Base-by-base conservation (phyloP, 2,797 vertebrate genomes). In the Hydrolagus colliei region DNA sequence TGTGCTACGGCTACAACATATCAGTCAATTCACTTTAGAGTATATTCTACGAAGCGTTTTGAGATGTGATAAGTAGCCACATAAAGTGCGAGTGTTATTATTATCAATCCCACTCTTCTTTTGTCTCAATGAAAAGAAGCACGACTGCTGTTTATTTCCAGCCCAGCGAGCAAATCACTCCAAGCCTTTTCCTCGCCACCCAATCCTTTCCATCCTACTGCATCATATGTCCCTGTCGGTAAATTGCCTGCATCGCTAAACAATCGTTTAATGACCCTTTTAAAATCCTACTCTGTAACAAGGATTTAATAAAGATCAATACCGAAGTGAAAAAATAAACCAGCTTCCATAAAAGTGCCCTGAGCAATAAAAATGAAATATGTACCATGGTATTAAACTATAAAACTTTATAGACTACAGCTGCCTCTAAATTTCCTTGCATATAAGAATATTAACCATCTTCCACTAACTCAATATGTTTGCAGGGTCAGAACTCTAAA, bases 361-460 rank as follows among this genome's bases (percentile, higher is more conserved):
- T 86, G 82, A 88, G 90, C 88, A 85, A 87, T 87, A 86, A 73
- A 89, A 87, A 88, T 89, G 82, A 90, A 88, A 90, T 85, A 87
- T 32, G 85, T 85, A 65, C 75, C 75, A 22, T 77, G 18, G 86
- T 71, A 85, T 88, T 88, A 85, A 78, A 86, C 86, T 86, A 87
- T 87, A 86, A 85, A 74, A 59, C 88, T 90, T 88, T 86, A 88
- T 68, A 87, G 82, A 87, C 87, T 86, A 76, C 87, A 77, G 86
- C 87, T 73, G 86, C 75, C 68, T 86, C 32, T 89, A 88, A 85
- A 86, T 89, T 88, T 87, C 88, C 80, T 63, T 89, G 88, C 88
- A 86, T 74, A 67, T 86, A 35, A 84, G 61, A 80, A 75, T 18
- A 87, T 61, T 85, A 82, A 86, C 35, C 84, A 86, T 86, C 86